phyloP scores from a whole-genome alignment of 2,888 invertebrate genomes.

The Dynastes tityus region DNA sequence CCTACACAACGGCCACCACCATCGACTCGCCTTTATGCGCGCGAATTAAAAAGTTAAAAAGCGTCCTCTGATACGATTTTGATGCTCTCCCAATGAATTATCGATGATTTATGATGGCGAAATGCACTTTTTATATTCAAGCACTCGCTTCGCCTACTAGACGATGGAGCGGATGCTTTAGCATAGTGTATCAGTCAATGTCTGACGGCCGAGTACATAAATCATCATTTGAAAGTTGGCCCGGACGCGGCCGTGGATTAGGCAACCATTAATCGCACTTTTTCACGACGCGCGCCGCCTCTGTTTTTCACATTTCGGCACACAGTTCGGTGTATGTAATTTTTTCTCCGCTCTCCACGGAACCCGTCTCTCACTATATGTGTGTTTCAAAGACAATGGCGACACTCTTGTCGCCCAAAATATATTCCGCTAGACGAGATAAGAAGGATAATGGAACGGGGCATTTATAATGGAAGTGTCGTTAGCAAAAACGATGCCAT shows the following conservation, averaged over 20 bases:
- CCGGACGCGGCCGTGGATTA: conserved; percentile 62
- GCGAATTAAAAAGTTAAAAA: conserved; percentile 65
- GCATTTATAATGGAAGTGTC: conserved; percentile 15
- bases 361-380: background rate
- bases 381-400: conserved; percentile 10
- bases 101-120: conserved; percentile 68
- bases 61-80: conserved; percentile 65
- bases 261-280: conserved; percentile 65
- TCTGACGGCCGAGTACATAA: conserved; percentile 65
- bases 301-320: conserved; percentile 35
- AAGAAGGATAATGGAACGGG: background rate
- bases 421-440: conserved; percentile 7
- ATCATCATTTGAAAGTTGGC: conserved; percentile 68
- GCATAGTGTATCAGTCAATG: conserved; percentile 69
- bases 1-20: conserved; percentile 41
- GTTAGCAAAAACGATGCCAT: background rate
- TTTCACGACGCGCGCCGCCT: conserved; percentile 14
- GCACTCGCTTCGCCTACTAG: conserved; percentile 62
- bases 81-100: conserved; percentile 69
- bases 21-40: conserved; percentile 53
- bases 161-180: conserved; percentile 62
- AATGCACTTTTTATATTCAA: conserved; percentile 64
- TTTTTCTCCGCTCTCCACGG: background rate
- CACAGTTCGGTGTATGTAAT: conserved; percentile 29
- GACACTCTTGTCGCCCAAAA: conserved; percentile 15